phyloP scores from a whole-genome alignment of 2,113 vertebrate species.

The Catharus fuscescens region DNA sequence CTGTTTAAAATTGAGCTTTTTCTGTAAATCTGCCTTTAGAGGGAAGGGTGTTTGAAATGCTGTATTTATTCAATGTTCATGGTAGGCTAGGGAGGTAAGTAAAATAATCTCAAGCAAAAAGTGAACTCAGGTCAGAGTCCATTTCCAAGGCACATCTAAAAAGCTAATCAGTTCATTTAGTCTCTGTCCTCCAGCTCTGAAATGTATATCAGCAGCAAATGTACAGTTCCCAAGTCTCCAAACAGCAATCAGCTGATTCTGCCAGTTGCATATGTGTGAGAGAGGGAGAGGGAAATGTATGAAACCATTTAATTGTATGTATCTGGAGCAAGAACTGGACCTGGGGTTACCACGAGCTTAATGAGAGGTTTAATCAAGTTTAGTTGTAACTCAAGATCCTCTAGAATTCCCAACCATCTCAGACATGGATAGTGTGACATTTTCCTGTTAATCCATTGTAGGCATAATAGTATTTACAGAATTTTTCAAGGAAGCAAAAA shows the following conservation, averaged over 20 bases:
- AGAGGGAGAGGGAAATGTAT: neutral
- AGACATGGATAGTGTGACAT: neutral
- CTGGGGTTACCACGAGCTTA: neutral
- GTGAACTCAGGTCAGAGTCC: slow-evolving; percentile 2
- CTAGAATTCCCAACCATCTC: neutral
- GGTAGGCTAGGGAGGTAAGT: neutral
- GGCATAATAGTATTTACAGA: neutral
- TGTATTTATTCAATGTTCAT: neutral
- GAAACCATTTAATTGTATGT: neutral
- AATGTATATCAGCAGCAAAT: neutral
- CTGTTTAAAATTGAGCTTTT: neutral
- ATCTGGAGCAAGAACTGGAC: slow-evolving; percentile 12
- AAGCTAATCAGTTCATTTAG: slow-evolving; percentile 7
- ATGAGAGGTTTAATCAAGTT: neutral
- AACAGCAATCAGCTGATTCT: neutral
- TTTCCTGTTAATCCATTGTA: neutral
- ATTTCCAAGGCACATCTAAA: slow-evolving; percentile 31
- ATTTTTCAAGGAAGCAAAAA: neutral
- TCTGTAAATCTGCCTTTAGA: neutral
- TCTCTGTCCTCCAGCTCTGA: slow-evolving; percentile 10
- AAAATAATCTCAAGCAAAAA: slow-evolving; percentile 29
- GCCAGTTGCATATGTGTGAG: neutral
- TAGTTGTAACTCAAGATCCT: neutral
- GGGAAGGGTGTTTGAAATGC: neutral
- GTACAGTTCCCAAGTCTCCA: neutral